Evolutionary conservation across 2,113 vertebrate genomes (phyloP).

Genomic region (Castor canadensis): DNA sequence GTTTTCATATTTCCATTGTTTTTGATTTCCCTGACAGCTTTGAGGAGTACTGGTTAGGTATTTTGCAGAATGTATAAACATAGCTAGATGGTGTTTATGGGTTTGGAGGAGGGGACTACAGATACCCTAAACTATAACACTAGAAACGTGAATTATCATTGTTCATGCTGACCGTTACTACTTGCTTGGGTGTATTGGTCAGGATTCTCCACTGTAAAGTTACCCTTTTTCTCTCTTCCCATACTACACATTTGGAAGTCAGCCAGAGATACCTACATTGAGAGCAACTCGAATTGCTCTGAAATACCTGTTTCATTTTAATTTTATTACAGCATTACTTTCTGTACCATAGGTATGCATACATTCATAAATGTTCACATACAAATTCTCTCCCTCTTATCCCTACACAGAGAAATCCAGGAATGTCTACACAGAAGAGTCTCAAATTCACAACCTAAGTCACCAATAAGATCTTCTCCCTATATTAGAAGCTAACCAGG

Average conservation of each 20-base stretch:
- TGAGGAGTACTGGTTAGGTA: background rate
- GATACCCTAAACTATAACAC: background rate
- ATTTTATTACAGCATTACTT: background rate
- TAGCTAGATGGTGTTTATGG: background rate
- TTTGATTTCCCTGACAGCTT: background rate
- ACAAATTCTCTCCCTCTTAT: background rate
- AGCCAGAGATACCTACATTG: background rate
- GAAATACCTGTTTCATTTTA: constrained; percentile 26
- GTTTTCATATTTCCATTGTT: background rate
- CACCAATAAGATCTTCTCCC: background rate
- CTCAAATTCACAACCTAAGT: background rate
- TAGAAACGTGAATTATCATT: background rate
- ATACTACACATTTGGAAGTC: background rate
- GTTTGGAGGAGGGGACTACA: background rate
- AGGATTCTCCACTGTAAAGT: background rate
- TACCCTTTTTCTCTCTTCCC: background rate
- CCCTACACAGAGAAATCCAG: background rate
- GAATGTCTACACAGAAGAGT: background rate
- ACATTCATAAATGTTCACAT: background rate
- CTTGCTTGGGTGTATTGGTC: background rate
- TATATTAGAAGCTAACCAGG: background rate
- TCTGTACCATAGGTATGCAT: background rate
- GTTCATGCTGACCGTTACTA: background rate
- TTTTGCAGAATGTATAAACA: constrained; percentile 33
- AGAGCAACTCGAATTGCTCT: background rate